Evolutionary conservation across 2,113 vertebrate species (phyloP).

Genomic region (Kryptolebias marmoratus): DNA sequence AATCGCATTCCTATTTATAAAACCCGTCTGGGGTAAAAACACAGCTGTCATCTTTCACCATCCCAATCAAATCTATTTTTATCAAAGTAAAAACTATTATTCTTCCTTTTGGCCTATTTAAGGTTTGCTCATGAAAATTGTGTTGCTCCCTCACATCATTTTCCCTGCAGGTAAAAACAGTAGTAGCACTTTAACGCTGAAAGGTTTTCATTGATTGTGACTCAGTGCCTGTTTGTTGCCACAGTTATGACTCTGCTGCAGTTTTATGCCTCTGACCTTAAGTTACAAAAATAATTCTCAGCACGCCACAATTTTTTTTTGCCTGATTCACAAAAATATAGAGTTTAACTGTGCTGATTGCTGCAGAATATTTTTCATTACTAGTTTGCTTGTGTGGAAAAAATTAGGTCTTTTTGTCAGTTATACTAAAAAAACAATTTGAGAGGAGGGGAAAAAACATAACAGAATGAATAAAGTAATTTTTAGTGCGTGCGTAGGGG

Average conservation of each 20-base stretch:
- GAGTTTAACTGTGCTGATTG: conserved; percentile 31
- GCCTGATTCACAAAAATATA: conserved; percentile 49
- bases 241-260: conserved; percentile 37
- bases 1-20: no score
- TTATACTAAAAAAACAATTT: no score
- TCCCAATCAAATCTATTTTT: no score
- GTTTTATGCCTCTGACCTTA: conserved; percentile 29
- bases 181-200: conserved; percentile 19
- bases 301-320: not conserved
- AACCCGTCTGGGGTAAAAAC: not conserved
- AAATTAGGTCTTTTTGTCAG: not conserved
- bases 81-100: not conserved
- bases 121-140: not conserved
- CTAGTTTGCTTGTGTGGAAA: conserved; percentile 35
- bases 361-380: conserved; percentile 40
- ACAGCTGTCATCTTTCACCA: not conserved
- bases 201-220: conserved; percentile 34
- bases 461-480: not conserved
- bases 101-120: not conserved
- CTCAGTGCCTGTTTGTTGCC: conserved; percentile 21
- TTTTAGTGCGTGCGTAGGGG: conserved; percentile 21
- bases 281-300: conserved; percentile 19
- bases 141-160: not conserved
- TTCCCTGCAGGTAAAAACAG: not conserved
- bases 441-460: not conserved